Evolutionary conservation across 1,140 invertebrate species (phyloP).

Genomic region (Caligus rogercresseyi): DNA sequence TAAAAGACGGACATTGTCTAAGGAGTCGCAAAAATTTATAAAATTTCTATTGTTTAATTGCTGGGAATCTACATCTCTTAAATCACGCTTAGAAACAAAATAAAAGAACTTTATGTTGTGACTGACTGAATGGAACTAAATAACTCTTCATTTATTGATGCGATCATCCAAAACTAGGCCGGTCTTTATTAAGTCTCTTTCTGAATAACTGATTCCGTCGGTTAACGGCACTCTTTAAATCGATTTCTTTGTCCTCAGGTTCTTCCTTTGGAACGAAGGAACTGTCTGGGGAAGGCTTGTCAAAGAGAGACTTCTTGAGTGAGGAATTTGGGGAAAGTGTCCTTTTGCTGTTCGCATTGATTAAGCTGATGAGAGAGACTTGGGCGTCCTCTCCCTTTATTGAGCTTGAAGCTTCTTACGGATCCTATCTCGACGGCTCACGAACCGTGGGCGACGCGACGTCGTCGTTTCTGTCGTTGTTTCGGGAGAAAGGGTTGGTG

Average conservation of each 20-base stretch:
- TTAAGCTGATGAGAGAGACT: neutral
- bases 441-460: neutral
- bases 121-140: neutral
- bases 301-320: neutral
- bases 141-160: neutral
- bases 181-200: neutral
- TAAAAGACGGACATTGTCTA: too few relatives aligned
- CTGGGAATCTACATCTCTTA: too few relatives aligned
- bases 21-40: neutral
- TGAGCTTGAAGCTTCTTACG: neutral
- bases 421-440: neutral
- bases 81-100: too few relatives aligned
- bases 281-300: neutral
- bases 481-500: neutral
- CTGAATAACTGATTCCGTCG: neutral
- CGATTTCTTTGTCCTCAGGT: neutral
- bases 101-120: too few relatives aligned
- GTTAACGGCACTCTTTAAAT: neutral
- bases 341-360: neutral
- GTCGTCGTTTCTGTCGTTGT: neutral
- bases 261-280: neutral
- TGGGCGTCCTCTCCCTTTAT: neutral
- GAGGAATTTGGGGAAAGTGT: neutral
- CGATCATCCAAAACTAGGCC: neutral
- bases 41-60: neutral